A percentile compares a stretch with the other conserved stretches of the same genome.
phyloP scores from a whole-genome alignment of 1,140 invertebrate genomes.

The Cephus cinctus region DNA sequence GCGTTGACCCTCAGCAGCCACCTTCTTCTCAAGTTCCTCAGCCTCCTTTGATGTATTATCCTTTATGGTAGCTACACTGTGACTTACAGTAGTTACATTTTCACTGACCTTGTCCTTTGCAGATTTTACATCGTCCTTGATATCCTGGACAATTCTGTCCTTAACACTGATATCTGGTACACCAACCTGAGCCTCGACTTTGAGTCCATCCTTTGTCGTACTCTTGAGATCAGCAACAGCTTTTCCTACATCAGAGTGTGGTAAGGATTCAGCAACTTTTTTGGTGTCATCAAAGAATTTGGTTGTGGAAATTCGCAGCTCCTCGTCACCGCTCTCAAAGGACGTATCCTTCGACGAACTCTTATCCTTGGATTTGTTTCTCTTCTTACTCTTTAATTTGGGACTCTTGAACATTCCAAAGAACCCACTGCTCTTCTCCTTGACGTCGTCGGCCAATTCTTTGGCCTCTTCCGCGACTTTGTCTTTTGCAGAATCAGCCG shows the following conservation, averaged over 20 bases:
- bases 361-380: constrained; percentile 35
- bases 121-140: background rate
- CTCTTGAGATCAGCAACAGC: background rate
- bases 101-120: background rate
- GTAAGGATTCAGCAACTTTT: constrained; percentile 17
- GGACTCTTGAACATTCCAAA: constrained; percentile 46
- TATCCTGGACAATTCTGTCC: background rate
- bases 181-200: too few species aligned
- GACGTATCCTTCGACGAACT: constrained; percentile 30
- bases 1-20: too few species aligned
- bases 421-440: constrained; percentile 32
- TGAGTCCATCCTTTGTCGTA: constrained; percentile 1
- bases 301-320: constrained; percentile 25
- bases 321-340: constrained; percentile 25
- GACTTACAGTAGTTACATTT: background rate
- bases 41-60: too few species aligned
- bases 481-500: background rate
- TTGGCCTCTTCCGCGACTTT: constrained; percentile 6
- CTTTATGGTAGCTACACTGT: background rate
- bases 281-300: constrained; percentile 30
- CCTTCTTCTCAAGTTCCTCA: too few species aligned
- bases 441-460: constrained; percentile 9
- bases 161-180: too few species aligned
- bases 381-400: constrained; percentile 34
- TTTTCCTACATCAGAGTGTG: too few species aligned